A percentile compares a stretch with the other conserved stretches of the same genome.
Conservation (phyloP, 2,797 vertebrate genomes). For the Pteropus rufus region DNA sequence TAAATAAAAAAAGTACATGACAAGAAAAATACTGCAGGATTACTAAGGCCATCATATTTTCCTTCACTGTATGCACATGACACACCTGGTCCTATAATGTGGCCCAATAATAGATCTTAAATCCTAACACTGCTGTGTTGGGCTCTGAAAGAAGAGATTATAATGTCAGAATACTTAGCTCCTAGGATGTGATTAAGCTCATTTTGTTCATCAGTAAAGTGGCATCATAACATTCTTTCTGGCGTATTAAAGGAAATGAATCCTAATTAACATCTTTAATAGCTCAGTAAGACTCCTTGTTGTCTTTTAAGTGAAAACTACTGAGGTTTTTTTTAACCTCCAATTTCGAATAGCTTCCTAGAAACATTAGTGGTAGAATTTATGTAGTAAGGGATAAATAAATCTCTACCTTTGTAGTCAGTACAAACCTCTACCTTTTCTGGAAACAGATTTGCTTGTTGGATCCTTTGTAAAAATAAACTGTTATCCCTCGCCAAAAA, state of each 20-base stretch:
- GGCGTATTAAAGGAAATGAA: slow-evolving; percentile 31
- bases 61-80: not conserved
- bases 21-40: not conserved
- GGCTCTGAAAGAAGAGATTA: not conserved
- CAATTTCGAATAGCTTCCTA: not conserved
- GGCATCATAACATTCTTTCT: slow-evolving; percentile 17
- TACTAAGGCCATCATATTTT: not conserved
- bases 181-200: slow-evolving; percentile 9
- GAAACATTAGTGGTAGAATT: not conserved
- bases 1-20: not conserved
- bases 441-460: not conserved
- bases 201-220: slow-evolving; percentile 45
- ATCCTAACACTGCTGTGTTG: not conserved
- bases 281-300: not conserved
- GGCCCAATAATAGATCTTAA: not conserved
- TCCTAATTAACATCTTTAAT: slow-evolving; percentile 41
- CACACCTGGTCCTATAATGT: not conserved
- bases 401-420: not conserved
- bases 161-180: not conserved
- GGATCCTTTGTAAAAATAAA: not conserved
- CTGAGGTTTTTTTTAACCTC: not conserved
- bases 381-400: not conserved
- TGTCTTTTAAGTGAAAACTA: slow-evolving; percentile 27
- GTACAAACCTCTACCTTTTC: not conserved
- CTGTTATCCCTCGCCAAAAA: not conserved